Evolutionary conservation across 2,888 invertebrate genomes (phyloP).

Genomic region (Eledona agricola): DNA sequence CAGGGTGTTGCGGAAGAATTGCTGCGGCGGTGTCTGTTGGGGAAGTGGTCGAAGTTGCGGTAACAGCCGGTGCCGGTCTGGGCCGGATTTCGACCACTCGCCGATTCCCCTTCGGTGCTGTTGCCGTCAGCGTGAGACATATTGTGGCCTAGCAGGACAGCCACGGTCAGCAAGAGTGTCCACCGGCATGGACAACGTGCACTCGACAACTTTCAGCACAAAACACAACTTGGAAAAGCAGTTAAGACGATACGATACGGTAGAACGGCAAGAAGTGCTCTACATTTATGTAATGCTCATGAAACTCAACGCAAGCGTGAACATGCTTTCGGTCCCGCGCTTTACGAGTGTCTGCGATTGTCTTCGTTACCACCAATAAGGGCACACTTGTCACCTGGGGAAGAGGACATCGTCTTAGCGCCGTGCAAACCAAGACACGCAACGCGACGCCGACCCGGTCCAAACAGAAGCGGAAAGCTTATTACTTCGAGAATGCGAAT

Average conservation of each 20-base stretch:
- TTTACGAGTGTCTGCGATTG: constrained; percentile 58
- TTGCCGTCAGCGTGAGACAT: constrained; percentile 88
- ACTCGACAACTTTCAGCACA: constrained; percentile 40
- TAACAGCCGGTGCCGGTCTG: constrained; percentile 81
- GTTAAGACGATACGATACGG: constrained; percentile 28
- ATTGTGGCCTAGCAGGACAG: constrained; percentile 79
- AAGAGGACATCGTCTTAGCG: constrained; percentile 66
- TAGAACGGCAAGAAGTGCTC: constrained; percentile 40
- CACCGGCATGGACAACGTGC: no score
- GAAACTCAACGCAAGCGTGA: constrained; percentile 47
- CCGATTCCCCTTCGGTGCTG: constrained; percentile 76
- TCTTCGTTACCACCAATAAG: constrained; percentile 80
- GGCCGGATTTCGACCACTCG: constrained; percentile 69
- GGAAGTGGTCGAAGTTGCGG: constrained; percentile 79
- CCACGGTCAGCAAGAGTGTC: constrained; percentile 30
- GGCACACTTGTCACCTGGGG: constrained; percentile 84
- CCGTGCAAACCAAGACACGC: constrained; percentile 52
- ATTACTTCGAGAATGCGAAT: no score
- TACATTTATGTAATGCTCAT: constrained; percentile 34
- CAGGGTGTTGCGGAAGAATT: constrained; percentile 65
- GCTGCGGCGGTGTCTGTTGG: constrained; percentile 64
- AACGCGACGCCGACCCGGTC: constrained; percentile 20
- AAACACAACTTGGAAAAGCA: constrained; percentile 42
- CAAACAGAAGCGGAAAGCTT: no score
- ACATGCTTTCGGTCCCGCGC: constrained; percentile 44